Evolutionary conservation across 1,140 invertebrate species (phyloP), one percentile per base, ranked within the genome.

Genomic region (Gryon sp.): DNA sequence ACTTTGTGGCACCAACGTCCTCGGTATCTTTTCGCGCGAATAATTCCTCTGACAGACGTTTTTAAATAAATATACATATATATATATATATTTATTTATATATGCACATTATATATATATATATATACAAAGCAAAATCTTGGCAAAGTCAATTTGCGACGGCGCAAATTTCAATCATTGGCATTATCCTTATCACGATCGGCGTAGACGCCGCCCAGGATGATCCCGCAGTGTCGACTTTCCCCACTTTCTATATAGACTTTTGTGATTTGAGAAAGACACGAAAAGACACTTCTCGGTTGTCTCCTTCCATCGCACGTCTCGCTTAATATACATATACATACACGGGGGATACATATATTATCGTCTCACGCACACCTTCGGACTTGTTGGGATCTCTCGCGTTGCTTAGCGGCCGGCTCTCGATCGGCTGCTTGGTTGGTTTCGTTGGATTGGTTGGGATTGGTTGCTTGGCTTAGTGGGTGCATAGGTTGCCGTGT

Each of bases 301-400:
- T 72, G 73, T 85, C 80, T 82, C 72, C 57, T 78, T 77, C 62
- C 74, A 83, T 79, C 80, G 82, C 82, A 78, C 78, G 79, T 82
- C 40, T 52, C 22, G 76, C 77, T 78, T 81, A 83, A 82, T 79
- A 80, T 80, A 81, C 82, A 72, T 76, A 55, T 66, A 63, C 55
- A 59, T 78, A 63, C 46, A 50, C 53, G 43, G 53, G n/a, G n/a
- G 45, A 63, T 76, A 84, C 80, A 82, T 86, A 83, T 79, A 81
- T 84, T 85, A 83, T 75, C 78, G 70, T 80, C 76, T 78, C 80
- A 81, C 81, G 82, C 82, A 79, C 78, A 84, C 80, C 75, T 84
- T 69, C 63, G 81, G 63, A 62, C 79, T 73, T n/a, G n/a, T 79
- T 65, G 66, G 38, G n/a, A n/a, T n/a, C n/a, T n/a, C 34, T 62